phyloP scores from a whole-genome alignment of 1,140 invertebrate species.

The Drosophila lini region DNA sequence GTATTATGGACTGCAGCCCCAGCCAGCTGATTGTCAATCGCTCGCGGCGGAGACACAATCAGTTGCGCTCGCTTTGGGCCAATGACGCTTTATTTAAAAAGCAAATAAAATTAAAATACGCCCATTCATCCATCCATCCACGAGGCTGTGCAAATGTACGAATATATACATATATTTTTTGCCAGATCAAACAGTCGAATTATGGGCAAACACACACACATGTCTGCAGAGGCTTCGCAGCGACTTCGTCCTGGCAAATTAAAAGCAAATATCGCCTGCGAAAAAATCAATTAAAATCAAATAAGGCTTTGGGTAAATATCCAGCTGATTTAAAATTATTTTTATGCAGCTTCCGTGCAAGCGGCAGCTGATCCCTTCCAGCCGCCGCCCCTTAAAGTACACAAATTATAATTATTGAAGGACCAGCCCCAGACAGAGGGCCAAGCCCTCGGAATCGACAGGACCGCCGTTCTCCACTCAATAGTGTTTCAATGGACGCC shows the following conservation, averaged over 20 bases:
- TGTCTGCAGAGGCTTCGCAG: slow-evolving; percentile 29
- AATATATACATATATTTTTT: slow-evolving; percentile 23
- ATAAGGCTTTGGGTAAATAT: slow-evolving; percentile 81
- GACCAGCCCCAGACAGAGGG: slow-evolving; percentile 1
- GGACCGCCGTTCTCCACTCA: slow-evolving; percentile 30
- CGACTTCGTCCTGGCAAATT: slow-evolving; percentile 65
- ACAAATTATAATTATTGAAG: slow-evolving; percentile 76
- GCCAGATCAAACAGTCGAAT: slow-evolving; percentile 69
- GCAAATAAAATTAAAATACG: slow-evolving; percentile 81
- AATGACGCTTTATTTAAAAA: slow-evolving; percentile 78
- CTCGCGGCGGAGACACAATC: slow-evolving; percentile 67
- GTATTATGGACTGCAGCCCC: slow-evolving; percentile 47
- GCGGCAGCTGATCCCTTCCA: slow-evolving; percentile 32
- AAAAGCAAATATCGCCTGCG: slow-evolving; percentile 70
- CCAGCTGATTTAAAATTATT: slow-evolving; percentile 78
- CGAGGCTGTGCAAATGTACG: slow-evolving; percentile 15
- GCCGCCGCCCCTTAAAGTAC: slow-evolving; percentile 59
- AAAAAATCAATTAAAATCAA: slow-evolving; percentile 82
- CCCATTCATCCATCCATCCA: slow-evolving; percentile 20
- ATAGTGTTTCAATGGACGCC: slow-evolving; percentile 69
- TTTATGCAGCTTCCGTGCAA: slow-evolving; percentile 35
- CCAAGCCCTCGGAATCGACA: slow-evolving; percentile 16
- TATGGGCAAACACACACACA: slow-evolving; percentile 61
- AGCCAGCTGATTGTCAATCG: slow-evolving; percentile 71
- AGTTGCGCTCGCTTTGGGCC: slow-evolving; percentile 62